Conservation (phyloP, 1,140 invertebrate genomes). For the Drosophila fuyamai region DNA sequence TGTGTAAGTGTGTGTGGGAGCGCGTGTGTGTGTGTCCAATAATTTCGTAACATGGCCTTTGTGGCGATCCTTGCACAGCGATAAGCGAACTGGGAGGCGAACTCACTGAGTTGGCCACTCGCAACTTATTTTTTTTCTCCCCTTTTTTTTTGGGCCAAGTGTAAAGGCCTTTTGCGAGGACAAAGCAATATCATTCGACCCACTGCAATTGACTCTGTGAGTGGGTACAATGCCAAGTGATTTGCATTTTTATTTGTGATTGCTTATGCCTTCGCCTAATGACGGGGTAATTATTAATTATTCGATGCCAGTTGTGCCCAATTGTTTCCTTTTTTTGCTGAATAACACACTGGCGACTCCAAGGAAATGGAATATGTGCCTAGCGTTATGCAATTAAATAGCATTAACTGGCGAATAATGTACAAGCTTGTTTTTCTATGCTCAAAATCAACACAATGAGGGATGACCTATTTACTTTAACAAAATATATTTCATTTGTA, state of each 20-base stretch:
- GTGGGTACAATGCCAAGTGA: slow-evolving; percentile 47
- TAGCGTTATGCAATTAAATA: slow-evolving; percentile 11
- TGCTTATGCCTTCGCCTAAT: slow-evolving; percentile 41
- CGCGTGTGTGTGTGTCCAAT: slow-evolving; percentile 62
- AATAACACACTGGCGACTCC: slow-evolving; percentile 7
- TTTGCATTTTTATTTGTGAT: slow-evolving; percentile 52
- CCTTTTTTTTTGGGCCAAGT: slow-evolving; percentile 19
- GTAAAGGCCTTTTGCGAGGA: slow-evolving; percentile 38
- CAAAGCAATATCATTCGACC: slow-evolving; percentile 21
- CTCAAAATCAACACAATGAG: background rate
- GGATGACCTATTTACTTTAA: background rate
- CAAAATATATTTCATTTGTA: too few relatives aligned
- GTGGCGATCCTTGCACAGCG: slow-evolving; percentile 75
- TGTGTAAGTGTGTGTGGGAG: slow-evolving; percentile 21
- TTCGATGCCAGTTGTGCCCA: slow-evolving; percentile 19
- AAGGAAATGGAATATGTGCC: slow-evolving; percentile 4
- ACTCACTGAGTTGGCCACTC: slow-evolving; percentile 41
- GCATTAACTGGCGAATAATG: background rate
- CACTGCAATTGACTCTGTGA: slow-evolving; percentile 11
- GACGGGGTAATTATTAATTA: slow-evolving; percentile 56
- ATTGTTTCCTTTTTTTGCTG: slow-evolving; percentile 11
- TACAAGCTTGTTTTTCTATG: background rate
- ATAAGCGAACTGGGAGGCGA: slow-evolving; percentile 47
- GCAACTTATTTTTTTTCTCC: slow-evolving; percentile 49
- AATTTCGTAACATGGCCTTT: slow-evolving; percentile 84